Evolutionary conservation across 2,888 invertebrate genomes (phyloP).

Genomic region (Caenorhabditis sp.): DNA sequence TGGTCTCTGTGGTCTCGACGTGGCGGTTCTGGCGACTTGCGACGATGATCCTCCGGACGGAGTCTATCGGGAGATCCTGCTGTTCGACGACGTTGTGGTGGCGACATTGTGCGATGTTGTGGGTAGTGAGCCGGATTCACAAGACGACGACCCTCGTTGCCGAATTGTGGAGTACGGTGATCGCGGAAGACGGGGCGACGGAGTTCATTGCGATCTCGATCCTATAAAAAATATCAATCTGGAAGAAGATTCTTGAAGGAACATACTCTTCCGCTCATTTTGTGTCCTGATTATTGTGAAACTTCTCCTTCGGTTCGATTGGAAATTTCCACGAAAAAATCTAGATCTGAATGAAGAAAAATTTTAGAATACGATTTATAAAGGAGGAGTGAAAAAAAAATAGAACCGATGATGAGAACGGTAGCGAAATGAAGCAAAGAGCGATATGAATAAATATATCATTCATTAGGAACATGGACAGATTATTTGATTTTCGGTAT

Average conservation of each 20-base stretch:
- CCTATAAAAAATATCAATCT: constrained; percentile 7
- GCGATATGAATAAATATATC: constrained; percentile 10
- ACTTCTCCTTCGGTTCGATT: background rate
- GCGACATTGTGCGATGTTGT: constrained; percentile 5
- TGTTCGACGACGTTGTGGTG: constrained; percentile 18
- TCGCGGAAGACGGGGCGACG: constrained; percentile 28
- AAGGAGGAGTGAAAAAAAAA: no score
- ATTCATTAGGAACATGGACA: constrained; percentile 2
- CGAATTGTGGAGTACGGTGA: constrained; percentile 34
- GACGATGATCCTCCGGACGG: constrained; percentile 10
- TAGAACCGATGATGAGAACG: constrained; percentile 7
- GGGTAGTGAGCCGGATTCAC: constrained; percentile 40
- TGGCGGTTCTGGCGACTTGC: constrained; percentile 9
- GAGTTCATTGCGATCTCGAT: constrained; percentile 26
- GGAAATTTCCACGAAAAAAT: background rate
- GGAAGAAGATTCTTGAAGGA: background rate
- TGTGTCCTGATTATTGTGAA: background rate
- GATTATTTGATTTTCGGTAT: constrained; percentile 3
- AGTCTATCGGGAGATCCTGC: constrained; percentile 25
- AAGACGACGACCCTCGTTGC: constrained; percentile 8
- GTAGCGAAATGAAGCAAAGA: background rate
- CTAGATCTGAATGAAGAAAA: background rate
- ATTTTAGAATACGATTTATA: no score
- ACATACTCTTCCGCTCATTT: constrained; percentile 21
- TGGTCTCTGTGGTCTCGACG: background rate